Evolutionary conservation across 1,140 invertebrate species (phyloP), one percentile per base, ranked within the genome.

Genomic region (Hyles euphorbiae): DNA sequence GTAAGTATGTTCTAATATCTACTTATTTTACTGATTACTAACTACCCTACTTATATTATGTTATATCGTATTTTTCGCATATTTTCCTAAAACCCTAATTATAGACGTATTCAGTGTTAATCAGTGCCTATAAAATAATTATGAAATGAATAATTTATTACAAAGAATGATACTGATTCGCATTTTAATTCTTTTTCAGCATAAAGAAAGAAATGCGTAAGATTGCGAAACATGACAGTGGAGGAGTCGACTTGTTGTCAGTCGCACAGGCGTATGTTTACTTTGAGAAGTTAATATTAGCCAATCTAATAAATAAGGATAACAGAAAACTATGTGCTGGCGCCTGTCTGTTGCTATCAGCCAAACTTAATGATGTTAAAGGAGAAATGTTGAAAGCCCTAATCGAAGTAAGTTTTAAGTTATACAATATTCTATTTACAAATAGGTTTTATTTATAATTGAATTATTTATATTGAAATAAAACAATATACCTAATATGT

Each of bases 201-300:
- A 93, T 99, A 53, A 99, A 99, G 89, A 93, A 96, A 68, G 97
- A 99, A 90, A 97, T 99, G 96, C 91, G 95, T 22, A 96, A 97
- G 90, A 98, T 99, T 62, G 96, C 95, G 2, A 96, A 96, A 86
- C 90, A 94, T 60, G 97, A 98, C 81, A 94, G 93, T 74, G 94
- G 93, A 64, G 91, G 95, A 63, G 89, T 92, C 40, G 98, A 99
- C 89, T 89, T 98, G 46, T 89, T 98, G 60, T 98, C 96, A 7
- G 96, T 99, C 12, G 97, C 98, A 40, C 97, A 98, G 89, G 95
- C 97, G 0, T 99, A 99, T 84, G 98, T 99, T 34, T 99, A 98
- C 87, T 99, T 98, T 90, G 98, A 99, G 87, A 98, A 98, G 79
- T 90, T 99, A 5, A 98, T 99, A 76, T 89, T 99, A 45, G 94